Evolutionary conservation across 1,140 invertebrate species (phyloP).

Genomic region (Achatina immaculata): DNA sequence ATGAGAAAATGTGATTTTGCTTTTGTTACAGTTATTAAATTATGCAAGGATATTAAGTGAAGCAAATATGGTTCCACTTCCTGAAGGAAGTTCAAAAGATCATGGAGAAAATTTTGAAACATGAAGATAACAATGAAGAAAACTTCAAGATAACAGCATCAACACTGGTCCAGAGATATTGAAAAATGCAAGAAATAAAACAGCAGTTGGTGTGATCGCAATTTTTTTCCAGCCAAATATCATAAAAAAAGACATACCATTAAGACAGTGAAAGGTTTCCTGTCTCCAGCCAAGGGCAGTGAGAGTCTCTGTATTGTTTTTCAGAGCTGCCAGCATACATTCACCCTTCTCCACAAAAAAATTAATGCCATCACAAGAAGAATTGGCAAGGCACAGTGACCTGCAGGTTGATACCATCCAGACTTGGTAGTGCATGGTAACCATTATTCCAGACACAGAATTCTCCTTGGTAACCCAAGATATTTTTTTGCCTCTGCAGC

Average conservation of each 20-base stretch:
- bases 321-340: slow-evolving; percentile 21
- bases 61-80: too few species aligned
- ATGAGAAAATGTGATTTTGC: too few species aligned
- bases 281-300: slow-evolving; percentile 49
- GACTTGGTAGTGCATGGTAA: slow-evolving; percentile 29
- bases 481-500: slow-evolving; percentile 44
- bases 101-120: too few species aligned
- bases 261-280: slow-evolving; percentile 39
- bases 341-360: slow-evolving; percentile 38
- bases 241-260: slow-evolving; percentile 41
- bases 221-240: too few species aligned
- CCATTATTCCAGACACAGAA: slow-evolving; percentile 21
- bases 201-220: too few species aligned
- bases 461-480: slow-evolving; percentile 40
- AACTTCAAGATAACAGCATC: too few species aligned
- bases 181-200: too few species aligned
- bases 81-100: too few species aligned
- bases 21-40: too few species aligned
- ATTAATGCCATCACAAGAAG: slow-evolving; percentile 43
- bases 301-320: neutral
- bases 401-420: slow-evolving; percentile 47
- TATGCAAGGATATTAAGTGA: too few species aligned
- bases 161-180: too few species aligned
- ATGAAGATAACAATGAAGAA: too few species aligned
- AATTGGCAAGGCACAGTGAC: slow-evolving; percentile 36